Conservation (phyloP, 2,797 vertebrate genomes). For the Chromis chromis region DNA sequence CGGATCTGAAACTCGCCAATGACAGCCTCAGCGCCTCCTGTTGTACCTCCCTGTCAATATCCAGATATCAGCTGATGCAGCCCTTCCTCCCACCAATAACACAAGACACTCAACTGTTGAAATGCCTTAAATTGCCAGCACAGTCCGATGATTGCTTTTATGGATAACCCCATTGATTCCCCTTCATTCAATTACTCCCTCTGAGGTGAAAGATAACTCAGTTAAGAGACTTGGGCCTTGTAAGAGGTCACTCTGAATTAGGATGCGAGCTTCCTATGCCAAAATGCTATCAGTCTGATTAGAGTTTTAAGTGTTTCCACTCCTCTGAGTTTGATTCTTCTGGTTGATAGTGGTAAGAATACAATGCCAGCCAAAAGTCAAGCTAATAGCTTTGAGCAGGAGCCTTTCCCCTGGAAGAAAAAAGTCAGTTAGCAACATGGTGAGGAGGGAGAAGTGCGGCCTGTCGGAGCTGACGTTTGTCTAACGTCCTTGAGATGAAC, state of each 20-base stretch:
- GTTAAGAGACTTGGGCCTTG: conserved; percentile 70
- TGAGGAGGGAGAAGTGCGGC: conserved; percentile 16
- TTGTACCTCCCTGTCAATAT: conserved; percentile 54
- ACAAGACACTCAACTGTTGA: conserved; percentile 57
- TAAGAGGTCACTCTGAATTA: conserved; percentile 77
- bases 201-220: conserved; percentile 77
- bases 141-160: conserved; percentile 73
- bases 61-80: conserved; percentile 50
- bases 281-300: conserved; percentile 76
- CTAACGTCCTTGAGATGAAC: conserved; percentile 63
- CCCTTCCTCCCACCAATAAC: conserved; percentile 40
- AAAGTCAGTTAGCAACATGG: conserved; percentile 30
- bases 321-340: conserved; percentile 54
- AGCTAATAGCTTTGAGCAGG: conserved; percentile 47
- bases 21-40: conserved; percentile 29
- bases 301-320: conserved; percentile 55
- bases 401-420: conserved; percentile 24
- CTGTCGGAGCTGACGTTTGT: conserved; percentile 29
- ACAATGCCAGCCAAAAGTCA: conserved; percentile 61
- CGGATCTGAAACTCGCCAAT: conserved; percentile 46
- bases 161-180: conserved; percentile 78
- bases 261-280: conserved; percentile 58
- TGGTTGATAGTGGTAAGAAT: conserved; percentile 52
- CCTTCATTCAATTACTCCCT: conserved; percentile 74
- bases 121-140: conserved; percentile 64